phyloP scores from a whole-genome alignment of 2,888 invertebrate genomes.

The Lithophane ornitopus region DNA sequence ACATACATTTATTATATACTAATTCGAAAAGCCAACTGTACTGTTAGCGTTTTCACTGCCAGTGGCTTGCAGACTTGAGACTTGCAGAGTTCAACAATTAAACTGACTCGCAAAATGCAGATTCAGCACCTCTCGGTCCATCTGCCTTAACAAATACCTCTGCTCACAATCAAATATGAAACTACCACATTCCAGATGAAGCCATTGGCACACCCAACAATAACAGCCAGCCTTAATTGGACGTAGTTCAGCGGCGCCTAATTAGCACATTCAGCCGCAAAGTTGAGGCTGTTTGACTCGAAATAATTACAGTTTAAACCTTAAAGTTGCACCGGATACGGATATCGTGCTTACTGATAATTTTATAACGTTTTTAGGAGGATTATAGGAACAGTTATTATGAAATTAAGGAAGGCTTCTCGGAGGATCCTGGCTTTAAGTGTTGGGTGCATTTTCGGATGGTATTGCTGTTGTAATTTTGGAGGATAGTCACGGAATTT shows the following conservation, averaged over 20 bases:
- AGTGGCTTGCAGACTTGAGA: background rate
- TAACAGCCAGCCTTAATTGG: conserved; percentile 52
- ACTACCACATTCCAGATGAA: conserved; percentile 43
- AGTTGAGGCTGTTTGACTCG: conserved; percentile 56
- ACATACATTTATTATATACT: background rate
- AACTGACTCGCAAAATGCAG: background rate
- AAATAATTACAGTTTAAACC: conserved; percentile 61
- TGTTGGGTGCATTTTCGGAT: conserved; percentile 36
- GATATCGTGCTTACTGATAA: conserved; percentile 60
- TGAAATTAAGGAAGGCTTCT: conserved; percentile 44
- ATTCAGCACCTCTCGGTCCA: background rate
- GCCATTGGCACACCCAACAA: conserved; percentile 46
- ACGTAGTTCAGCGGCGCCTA: conserved; percentile 50
- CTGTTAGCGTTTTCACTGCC: background rate
- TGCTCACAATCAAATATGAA: conserved; percentile 23
- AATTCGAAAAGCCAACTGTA: background rate
- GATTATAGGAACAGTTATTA: conserved; percentile 59
- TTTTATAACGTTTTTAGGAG: conserved; percentile 55
- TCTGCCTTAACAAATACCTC: conserved; percentile 12
- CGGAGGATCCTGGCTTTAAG: conserved; percentile 7
- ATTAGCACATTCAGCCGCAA: conserved; percentile 55
- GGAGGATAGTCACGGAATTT: conserved; percentile 29
- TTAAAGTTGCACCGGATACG: conserved; percentile 43
- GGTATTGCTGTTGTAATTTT: conserved; percentile 24
- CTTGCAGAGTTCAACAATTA: conserved; percentile 6